Conservation (phyloP, 2,113 vertebrate species). For the Oncorhynchus nerka region DNA sequence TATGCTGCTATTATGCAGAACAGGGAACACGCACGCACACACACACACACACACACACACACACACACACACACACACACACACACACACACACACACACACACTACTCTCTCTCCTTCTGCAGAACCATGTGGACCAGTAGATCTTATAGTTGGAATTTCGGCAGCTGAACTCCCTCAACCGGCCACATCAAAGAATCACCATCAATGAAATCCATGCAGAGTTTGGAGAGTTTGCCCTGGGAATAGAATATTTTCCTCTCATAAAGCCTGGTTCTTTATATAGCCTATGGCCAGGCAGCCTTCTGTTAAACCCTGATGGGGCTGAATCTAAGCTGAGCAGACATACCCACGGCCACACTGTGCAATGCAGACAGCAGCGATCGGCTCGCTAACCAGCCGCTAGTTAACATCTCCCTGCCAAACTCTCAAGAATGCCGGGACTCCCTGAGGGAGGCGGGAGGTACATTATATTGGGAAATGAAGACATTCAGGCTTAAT, state of each 20-base stretch:
- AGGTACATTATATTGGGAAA: no score
- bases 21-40: not conserved
- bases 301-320: not conserved
- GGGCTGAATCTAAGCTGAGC: not conserved
- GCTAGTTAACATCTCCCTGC: not conserved
- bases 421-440: not conserved
- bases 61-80: not conserved
- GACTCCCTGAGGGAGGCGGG: no score
- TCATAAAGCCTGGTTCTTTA: constrained; percentile 50
- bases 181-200: constrained; percentile 62
- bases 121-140: constrained; percentile 5
- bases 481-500: no score
- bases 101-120: constrained; percentile 5
- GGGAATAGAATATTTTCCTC: constrained; percentile 37
- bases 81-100: constrained; percentile 13
- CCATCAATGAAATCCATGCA: constrained; percentile 38
- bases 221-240: constrained; percentile 41
- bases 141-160: constrained; percentile 2
- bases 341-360: not conserved
- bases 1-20: not conserved
- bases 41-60: not conserved
- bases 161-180: constrained; percentile 61
- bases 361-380: not conserved
- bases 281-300: constrained; percentile 33
- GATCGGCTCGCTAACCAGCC: not conserved